Percentiles rank a stretch among this genome's conserved stretches.
phyloP scores from a whole-genome alignment of 2,888 invertebrate genomes.

The Drosophila mimetica region DNA sequence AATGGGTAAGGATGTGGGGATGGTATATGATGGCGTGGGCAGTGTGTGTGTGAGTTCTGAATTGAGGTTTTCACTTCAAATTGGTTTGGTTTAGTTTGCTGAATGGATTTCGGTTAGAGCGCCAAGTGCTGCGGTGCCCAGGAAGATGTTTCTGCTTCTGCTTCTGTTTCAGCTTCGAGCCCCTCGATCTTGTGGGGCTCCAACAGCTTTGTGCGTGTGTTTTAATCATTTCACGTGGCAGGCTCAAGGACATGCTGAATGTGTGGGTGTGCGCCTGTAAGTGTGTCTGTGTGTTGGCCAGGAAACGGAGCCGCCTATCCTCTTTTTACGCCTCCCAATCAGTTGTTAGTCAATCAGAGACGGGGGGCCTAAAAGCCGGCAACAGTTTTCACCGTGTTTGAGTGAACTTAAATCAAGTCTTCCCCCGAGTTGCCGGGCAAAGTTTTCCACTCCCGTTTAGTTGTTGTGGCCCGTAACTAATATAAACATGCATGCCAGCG shows the following conservation, averaged over 20 bases:
- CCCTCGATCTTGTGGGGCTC: background rate
- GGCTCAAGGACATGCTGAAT: slow-evolving; percentile 37
- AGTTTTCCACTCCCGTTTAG: slow-evolving; percentile 34
- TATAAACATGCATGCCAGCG: slow-evolving; percentile 56
- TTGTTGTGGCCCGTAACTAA: slow-evolving; percentile 41
- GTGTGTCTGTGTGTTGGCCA: slow-evolving; percentile 10
- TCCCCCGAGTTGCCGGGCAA: slow-evolving; percentile 27
- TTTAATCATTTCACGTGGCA: slow-evolving; percentile 32
- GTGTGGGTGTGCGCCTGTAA: too few relatives aligned
- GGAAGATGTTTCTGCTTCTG: slow-evolving; percentile 22
- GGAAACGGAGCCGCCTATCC: slow-evolving; percentile 14
- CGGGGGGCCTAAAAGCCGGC: slow-evolving; percentile 2
- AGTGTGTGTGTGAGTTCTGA: slow-evolving; percentile 27
- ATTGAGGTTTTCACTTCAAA: slow-evolving; percentile 57
- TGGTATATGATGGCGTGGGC: background rate
- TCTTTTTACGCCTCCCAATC: slow-evolving; percentile 22
- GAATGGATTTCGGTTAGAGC: slow-evolving; percentile 57
- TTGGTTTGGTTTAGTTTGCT: slow-evolving; percentile 61
- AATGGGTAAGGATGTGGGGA: slow-evolving; percentile 22
- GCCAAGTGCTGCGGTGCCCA: slow-evolving; percentile 44
- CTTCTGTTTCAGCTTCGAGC: background rate
- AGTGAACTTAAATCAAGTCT: slow-evolving; percentile 39
- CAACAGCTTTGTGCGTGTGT: slow-evolving; percentile 9
- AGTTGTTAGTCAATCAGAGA: slow-evolving; percentile 22
- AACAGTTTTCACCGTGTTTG: slow-evolving; percentile 12